These are phyloP conservation scores for Muricea muricata DNA, from an alignment of 92 coral and sea anemone genomes.

Conservation along the genomic window DNA sequence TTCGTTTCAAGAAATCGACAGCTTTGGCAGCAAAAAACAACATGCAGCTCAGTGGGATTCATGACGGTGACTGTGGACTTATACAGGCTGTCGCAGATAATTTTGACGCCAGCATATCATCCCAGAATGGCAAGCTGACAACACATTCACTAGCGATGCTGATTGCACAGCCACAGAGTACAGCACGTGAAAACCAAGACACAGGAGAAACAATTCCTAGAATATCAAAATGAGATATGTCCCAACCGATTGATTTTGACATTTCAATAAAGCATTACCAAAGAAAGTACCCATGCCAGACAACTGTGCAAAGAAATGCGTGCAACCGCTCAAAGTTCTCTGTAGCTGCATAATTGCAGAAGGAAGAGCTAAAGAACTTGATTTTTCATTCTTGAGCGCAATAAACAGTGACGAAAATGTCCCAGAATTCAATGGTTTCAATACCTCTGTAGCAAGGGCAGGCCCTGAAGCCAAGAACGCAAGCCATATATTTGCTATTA, in stretches of 20 bases:
- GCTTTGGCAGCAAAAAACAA: slow-evolving; percentile 64
- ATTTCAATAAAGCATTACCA: slow-evolving; percentile 58
- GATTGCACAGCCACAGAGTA: slow-evolving; percentile 60
- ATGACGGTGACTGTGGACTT: slow-evolving; percentile 49
- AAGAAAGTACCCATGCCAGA: too few species aligned
- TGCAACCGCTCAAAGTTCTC: slow-evolving; percentile 71
- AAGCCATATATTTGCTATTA: slow-evolving; percentile 62
- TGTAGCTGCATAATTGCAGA: slow-evolving; percentile 48
- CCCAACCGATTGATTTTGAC: slow-evolving; percentile 51
- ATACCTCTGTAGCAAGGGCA: slow-evolving; percentile 49
- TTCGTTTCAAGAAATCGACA: slow-evolving; percentile 69
- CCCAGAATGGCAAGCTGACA: slow-evolving; percentile 70
- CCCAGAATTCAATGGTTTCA: slow-evolving; percentile 73
- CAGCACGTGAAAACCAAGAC: slow-evolving; percentile 39
- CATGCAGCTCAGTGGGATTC: slow-evolving; percentile 57
- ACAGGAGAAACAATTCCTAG: slow-evolving; percentile 56
- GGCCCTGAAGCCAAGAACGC: slow-evolving; percentile 55
- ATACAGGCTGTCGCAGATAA: slow-evolving; percentile 73
- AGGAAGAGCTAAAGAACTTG: slow-evolving; percentile 67
- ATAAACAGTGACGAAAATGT: slow-evolving; percentile 30
- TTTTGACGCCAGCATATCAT: slow-evolving; percentile 69
- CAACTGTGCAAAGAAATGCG: slow-evolving; percentile 48
- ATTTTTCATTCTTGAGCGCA: slow-evolving; percentile 50
- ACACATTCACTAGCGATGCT: slow-evolving; percentile 68
- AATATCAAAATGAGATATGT: slow-evolving; percentile 64